Base-by-base conservation (phyloP, 2,888 invertebrate genomes). In the Cotesia congregata region DNA sequence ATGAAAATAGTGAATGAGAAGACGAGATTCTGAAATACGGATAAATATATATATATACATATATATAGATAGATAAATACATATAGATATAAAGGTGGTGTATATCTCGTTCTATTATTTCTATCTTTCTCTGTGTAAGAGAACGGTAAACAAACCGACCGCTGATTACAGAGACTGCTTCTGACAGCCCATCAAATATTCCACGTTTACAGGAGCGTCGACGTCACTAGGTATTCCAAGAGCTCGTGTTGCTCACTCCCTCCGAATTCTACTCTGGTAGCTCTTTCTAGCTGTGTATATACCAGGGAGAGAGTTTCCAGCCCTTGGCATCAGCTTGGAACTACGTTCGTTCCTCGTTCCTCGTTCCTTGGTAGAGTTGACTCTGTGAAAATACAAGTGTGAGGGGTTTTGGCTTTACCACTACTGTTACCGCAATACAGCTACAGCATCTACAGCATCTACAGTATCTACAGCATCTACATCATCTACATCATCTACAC, bases 171-270 rank as follows among this genome's bases (percentile, higher is more conserved):
- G 86, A 88, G 88, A 86, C 88, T 88, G 88, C 87, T 86, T 86
- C 86, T 88, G 88, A 88, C 88, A 88, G 87, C 85, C 86, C 86
- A 88, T 88, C 88, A 88, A 87, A 88, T 88, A 88, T 88, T 87
- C 88, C 85, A 86, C 87, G 85, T 88, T 87, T 88, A 87, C 87
- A 88, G 87, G 85, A 85, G 86, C 87, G 85, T 78, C 86, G 85
- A 86, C 87, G 87, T 86, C 86, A 86, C 87, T 82, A 83, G 84
- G 85, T 86, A 87, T 87, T 87, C 86, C 83, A 81, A 81, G 50
- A 50, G 85, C 83, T 85, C 85, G 85, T 85, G 86, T 86, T 86
- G 83, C 74, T 77, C 80, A 76, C 72, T 75, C 78, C 68, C 79
- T 79, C 78, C 17, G 12, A 62, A 50, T 78, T 69, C 76, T 68